Conservation (phyloP, 2,888 invertebrate species). For the Rotaria macrura region DNA sequence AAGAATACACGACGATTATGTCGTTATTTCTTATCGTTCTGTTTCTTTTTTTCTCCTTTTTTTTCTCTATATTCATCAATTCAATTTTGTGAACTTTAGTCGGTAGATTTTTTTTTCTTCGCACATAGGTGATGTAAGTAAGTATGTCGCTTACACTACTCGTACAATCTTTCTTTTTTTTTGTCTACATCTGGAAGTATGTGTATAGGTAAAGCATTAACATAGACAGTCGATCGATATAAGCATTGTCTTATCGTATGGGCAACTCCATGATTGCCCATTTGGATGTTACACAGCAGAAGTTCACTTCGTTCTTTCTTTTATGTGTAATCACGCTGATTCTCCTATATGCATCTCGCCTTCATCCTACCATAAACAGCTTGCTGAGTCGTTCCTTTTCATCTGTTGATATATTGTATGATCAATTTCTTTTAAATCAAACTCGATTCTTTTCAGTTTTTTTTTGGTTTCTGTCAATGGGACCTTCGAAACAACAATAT, state of each 20-base stretch:
- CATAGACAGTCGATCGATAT: background rate
- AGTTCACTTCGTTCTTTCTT: background rate
- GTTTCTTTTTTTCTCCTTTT: background rate
- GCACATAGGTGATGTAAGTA: background rate
- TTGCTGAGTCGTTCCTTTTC: background rate
- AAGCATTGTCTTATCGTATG: background rate
- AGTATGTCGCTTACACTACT: background rate
- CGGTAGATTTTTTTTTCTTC: background rate
- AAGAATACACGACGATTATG: background rate
- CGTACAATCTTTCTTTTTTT: background rate
- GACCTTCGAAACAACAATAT: background rate
- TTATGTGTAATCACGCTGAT: background rate
- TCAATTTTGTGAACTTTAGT: background rate
- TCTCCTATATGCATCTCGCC: background rate
- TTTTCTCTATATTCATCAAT: background rate
- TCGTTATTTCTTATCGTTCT: constrained; percentile 11
- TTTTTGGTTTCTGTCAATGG: background rate
- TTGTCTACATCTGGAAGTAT: constrained; percentile 1
- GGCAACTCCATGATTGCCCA: background rate
- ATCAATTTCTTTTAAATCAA: background rate
- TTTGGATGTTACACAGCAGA: background rate
- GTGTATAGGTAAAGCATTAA: background rate
- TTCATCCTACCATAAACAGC: background rate
- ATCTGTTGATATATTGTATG: background rate
- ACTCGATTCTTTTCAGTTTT: background rate